Evolutionary conservation across 2,888 invertebrate species (phyloP), one percentile per base, ranked within the genome.

Genomic region (Acrocera orbiculus): DNA sequence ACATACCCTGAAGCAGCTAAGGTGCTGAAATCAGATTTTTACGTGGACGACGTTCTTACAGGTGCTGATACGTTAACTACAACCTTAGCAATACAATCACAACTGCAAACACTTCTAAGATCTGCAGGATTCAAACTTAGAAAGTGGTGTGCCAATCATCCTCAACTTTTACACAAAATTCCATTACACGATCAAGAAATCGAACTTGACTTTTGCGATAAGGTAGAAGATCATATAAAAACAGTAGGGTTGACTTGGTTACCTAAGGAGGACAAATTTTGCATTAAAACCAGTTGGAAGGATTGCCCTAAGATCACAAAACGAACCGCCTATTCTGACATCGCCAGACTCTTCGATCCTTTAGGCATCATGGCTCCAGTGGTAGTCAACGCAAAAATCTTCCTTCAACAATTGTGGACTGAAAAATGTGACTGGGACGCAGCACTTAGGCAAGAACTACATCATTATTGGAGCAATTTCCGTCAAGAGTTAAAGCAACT

Each of bases 21-120:
- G n/a, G n/a, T n/a, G n/a, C n/a, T n/a, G n/a, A n/a, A n/a, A 7
- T 6, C 2, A 11, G 30, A 22, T 6, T 30, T 30, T n/a, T 35
- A 35, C 13, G 27, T 35, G 9, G 35, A 35, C 22, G 27, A 25
- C 11, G 16, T 32, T 4, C 10, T 32, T 5, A 27, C 27, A 13
- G 31, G 35, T 6, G 22, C 13, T 16, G 14, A 27, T 22, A 22
- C 26, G 5, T n/a, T 22, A 13, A 9, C 11, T 6, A 22, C 17
- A 14, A 14, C 16, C 2, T 7, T 20, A n/a, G 10, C 5, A 26
- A 10, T 26, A 4, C 20, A 20, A 16, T 6, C 13, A 2, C 13
- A 32, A 16, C 7, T 24, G 4, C 9, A 3, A 15, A 17, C 26
- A 8, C 16, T 26, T 32, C 16, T 11, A 5, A 26, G 7, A 14